Conservation (phyloP, 2,888 invertebrate species). For the Strigamia maritima region DNA sequence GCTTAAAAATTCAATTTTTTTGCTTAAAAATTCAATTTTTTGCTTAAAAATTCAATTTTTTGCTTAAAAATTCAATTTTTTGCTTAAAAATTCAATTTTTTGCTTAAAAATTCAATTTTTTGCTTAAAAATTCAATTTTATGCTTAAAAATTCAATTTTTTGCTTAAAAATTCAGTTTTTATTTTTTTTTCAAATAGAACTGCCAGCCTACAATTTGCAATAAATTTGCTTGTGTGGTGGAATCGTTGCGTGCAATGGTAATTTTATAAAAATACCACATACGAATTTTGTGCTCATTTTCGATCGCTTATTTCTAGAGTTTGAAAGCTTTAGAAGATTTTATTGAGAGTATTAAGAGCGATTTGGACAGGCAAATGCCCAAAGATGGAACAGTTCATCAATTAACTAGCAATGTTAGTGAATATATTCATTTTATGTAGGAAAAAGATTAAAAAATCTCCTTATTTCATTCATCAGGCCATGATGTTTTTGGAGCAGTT, state of each 20-base stretch:
- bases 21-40: too few species aligned
- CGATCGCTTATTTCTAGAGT: constrained; percentile 60
- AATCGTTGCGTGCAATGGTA: constrained; percentile 71
- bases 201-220: constrained; percentile 43
- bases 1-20: too few species aligned
- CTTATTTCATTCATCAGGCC: constrained; percentile 51
- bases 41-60: too few species aligned
- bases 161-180: background rate
- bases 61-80: too few species aligned
- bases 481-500: constrained; percentile 82
- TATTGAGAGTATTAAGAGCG: constrained; percentile 77
- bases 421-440: background rate
- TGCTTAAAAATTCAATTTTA: too few species aligned
- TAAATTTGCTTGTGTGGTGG: constrained; percentile 70
- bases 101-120: background rate
- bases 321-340: constrained; percentile 88
- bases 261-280: constrained; percentile 47
- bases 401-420: constrained; percentile 79
- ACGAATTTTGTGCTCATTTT: too few species aligned
- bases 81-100: too few species aligned
- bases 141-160: too few species aligned
- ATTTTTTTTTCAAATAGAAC: constrained; percentile 32
- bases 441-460: background rate
- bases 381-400: constrained; percentile 98
- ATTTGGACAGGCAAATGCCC: constrained; percentile 67